Conservation (phyloP, 2,113 vertebrate species). For the Macaca fascicularis region DNA sequence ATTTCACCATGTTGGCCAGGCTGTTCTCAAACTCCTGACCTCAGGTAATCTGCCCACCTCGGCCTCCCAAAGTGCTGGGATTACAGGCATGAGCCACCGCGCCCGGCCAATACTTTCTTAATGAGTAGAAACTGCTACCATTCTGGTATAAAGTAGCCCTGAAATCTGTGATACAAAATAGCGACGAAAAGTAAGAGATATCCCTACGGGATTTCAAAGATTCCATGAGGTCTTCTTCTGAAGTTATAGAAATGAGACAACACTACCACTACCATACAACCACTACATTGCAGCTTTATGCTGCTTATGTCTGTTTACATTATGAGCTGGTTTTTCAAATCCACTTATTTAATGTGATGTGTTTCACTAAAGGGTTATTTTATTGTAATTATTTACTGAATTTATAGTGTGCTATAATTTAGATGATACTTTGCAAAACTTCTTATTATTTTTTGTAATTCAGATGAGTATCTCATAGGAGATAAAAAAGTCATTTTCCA, state of each 20-base stretch:
- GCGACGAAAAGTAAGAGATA: neutral
- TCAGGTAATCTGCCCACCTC: too few relatives aligned
- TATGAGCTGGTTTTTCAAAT: neutral
- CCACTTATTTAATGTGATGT: neutral
- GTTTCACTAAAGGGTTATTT: neutral
- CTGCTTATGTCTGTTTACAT: neutral
- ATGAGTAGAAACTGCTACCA: neutral
- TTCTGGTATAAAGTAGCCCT: neutral
- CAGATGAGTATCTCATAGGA: neutral
- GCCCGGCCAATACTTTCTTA: neutral
- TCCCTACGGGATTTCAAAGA: neutral
- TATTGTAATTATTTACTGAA: neutral
- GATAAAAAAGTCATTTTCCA: neutral
- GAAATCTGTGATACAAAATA: neutral
- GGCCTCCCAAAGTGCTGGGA: too few relatives aligned
- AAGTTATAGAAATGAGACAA: neutral
- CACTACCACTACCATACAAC: rapidly evolving
- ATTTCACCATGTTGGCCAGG: too few relatives aligned
- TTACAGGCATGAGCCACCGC: too few relatives aligned
- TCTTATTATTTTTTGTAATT: neutral
- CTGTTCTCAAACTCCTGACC: too few relatives aligned
- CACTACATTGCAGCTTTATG: neutral
- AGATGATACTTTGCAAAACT: neutral
- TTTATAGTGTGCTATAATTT: neutral
- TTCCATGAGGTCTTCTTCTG: neutral